Base-by-base conservation (phyloP, 2,113 vertebrate species). In the Saccopteryx bilineata region DNA sequence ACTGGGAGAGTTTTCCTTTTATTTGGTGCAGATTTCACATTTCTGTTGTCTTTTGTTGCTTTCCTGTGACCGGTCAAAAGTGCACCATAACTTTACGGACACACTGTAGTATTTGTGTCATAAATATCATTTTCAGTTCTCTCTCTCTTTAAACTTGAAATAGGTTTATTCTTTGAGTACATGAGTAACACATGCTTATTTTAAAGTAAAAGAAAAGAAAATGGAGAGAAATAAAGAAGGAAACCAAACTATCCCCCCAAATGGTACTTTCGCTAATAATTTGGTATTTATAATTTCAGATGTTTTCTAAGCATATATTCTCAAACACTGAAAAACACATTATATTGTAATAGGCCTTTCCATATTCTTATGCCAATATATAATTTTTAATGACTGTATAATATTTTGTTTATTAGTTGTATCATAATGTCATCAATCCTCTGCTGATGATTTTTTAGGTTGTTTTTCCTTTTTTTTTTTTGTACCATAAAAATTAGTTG, bases 281-380 rank as follows among this genome's bases (percentile, higher is more conserved):
- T 69, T 88, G 26, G 9, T 66, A 78, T 93, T 91, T 93, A 54
- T 89, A 69, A 85, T 80, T 75, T 15, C 5, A 92, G 58, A 54
- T 6, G 50, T 90, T 85, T 81, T 50, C 46, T 50, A 80, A 39
- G n/a, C 23, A 84, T 79, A 15, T 84, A 69, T 54, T 75, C 28
- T 54, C 4, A 58, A 69, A 85, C 19, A 63, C n/a, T 85, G 46
- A 75, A 89, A 93, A 80, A 50, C 15, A 78, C 19, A 28, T 54
- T 61, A 52, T 19, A 69, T 65, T 33, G 8, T 46, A 61, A 80
- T 26, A 69, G n/a, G 18, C 13, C 46, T 79, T 82, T 88, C 85
- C n/a, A 66, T 2, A 80, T 80, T 54, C 54, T 60, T 28, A 80
- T 84, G 31, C 31, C 54, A 88, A 19, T 60, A 31, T 61, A 31